Conservation (phyloP, 2,797 vertebrate species). For the Anguilla anguilla region DNA sequence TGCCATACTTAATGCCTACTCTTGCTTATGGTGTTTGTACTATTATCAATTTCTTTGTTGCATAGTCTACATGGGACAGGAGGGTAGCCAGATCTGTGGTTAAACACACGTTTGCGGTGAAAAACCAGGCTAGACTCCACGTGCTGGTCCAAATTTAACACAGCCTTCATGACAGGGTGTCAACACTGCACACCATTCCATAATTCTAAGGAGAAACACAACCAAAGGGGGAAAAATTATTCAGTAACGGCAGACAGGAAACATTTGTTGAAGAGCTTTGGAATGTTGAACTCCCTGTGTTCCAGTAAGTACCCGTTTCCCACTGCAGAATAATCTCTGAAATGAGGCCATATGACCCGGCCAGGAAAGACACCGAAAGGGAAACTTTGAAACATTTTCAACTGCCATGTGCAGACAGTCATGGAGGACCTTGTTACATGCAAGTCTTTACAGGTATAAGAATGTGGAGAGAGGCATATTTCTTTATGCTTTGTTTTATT, state of each 20-base stretch:
- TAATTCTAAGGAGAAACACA: neutral
- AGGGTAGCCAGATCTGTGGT: neutral
- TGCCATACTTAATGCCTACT: neutral
- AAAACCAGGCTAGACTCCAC: neutral
- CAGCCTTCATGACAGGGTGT: neutral
- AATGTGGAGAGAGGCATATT: neutral
- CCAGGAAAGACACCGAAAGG: neutral
- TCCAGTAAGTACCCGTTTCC: neutral
- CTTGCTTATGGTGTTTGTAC: neutral
- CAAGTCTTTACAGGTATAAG: neutral
- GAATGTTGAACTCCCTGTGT: conserved; percentile 6
- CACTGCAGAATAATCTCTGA: neutral
- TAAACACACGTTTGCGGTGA: neutral
- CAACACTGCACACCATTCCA: neutral
- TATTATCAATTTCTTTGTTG: neutral
- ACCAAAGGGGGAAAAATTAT: too few species aligned
- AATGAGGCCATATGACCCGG: neutral
- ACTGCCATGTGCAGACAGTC: neutral
- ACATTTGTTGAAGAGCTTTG: neutral
- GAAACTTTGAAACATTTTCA: neutral
- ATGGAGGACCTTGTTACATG: neutral
- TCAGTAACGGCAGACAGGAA: neutral
- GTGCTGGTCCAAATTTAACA: neutral
- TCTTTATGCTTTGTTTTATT: neutral
- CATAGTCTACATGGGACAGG: neutral